A percentile compares a stretch with the other conserved stretches of the same genome.
Evolutionary conservation across 2,113 vertebrate genomes (phyloP).

Genomic region (Paramisgurnus dabryanus): DNA sequence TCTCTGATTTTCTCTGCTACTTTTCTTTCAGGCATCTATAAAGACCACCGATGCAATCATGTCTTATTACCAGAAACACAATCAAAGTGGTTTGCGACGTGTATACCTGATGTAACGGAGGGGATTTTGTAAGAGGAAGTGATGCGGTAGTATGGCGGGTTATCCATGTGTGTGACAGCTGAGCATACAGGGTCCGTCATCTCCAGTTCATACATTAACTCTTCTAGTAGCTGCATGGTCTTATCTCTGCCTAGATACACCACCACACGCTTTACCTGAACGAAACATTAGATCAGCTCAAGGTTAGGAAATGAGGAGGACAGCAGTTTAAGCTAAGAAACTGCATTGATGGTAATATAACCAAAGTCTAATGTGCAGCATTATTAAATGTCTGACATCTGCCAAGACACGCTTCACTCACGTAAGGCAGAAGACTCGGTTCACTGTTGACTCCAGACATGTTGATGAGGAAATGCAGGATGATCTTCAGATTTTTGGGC

Average conservation of each 20-base stretch:
- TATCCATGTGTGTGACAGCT: constrained; percentile 96
- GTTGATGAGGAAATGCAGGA: constrained; percentile 96
- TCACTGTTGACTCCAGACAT: constrained; percentile 97
- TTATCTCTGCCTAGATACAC: constrained; percentile 98
- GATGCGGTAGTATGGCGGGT: constrained; percentile 96
- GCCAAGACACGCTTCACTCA: constrained; percentile 71
- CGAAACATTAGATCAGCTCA: not conserved
- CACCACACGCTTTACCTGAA: constrained; percentile 96
- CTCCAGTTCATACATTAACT: constrained; percentile 93
- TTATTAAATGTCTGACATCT: not conserved
- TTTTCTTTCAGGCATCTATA: not conserved
- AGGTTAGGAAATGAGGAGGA: no score
- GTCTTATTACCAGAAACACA: not conserved
- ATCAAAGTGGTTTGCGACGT: not conserved
- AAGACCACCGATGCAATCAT: not conserved
- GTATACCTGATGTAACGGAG: constrained; percentile 96
- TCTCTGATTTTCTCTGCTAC: not conserved
- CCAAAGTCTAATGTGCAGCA: no score
- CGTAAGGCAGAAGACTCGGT: constrained; percentile 97
- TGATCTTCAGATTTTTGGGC: constrained; percentile 98
- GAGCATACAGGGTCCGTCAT: constrained; percentile 92
- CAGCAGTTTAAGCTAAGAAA: not conserved
- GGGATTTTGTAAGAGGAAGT: constrained; percentile 96
- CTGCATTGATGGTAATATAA: not conserved
- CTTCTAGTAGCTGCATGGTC: constrained; percentile 97